Percentiles rank a stretch among this genome's conserved stretches.
Conservation (phyloP, 2,888 invertebrate genomes). For the Brachyptera putata region DNA sequence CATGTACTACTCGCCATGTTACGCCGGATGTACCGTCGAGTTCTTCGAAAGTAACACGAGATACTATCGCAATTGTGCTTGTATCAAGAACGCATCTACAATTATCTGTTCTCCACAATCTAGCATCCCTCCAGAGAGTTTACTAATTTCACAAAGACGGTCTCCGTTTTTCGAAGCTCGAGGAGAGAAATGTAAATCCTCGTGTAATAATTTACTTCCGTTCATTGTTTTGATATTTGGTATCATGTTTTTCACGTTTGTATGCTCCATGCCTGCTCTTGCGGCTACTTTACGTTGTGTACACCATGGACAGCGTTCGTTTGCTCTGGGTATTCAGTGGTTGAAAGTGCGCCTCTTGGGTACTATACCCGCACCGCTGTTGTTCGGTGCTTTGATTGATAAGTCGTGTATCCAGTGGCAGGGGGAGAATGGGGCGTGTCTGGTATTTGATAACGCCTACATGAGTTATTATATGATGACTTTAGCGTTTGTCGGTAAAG, state of each 20-base stretch:
- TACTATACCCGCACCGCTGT: slow-evolving; percentile 83
- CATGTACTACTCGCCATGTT: slow-evolving; percentile 80
- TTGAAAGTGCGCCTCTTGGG: slow-evolving; percentile 74
- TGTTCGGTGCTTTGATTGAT: slow-evolving; percentile 81
- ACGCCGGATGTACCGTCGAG: slow-evolving; percentile 65
- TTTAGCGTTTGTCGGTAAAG: slow-evolving; percentile 69
- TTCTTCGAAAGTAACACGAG: slow-evolving; percentile 40
- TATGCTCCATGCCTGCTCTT: slow-evolving; percentile 79
- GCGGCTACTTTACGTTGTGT: slow-evolving; percentile 80
- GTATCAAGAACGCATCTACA: too few relatives aligned
- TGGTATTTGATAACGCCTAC: slow-evolving; percentile 66
- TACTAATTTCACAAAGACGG: too few relatives aligned
- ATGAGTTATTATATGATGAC: slow-evolving; percentile 67
- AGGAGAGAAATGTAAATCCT: too few relatives aligned
- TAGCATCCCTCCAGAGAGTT: too few relatives aligned
- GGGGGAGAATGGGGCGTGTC: slow-evolving; percentile 61
- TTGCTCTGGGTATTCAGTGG: slow-evolving; percentile 87
- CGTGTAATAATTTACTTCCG: slow-evolving; percentile 58
- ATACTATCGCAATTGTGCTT: slow-evolving; percentile 10
- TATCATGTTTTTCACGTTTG: slow-evolving; percentile 74
- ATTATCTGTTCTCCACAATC: too few relatives aligned
- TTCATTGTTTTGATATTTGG: slow-evolving; percentile 65
- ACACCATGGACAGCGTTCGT: slow-evolving; percentile 74
- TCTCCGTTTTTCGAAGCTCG: too few relatives aligned
- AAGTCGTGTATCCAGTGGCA: slow-evolving; percentile 77